Conservation (phyloP, 1,140 invertebrate genomes). For the Trichonephila clavata region DNA sequence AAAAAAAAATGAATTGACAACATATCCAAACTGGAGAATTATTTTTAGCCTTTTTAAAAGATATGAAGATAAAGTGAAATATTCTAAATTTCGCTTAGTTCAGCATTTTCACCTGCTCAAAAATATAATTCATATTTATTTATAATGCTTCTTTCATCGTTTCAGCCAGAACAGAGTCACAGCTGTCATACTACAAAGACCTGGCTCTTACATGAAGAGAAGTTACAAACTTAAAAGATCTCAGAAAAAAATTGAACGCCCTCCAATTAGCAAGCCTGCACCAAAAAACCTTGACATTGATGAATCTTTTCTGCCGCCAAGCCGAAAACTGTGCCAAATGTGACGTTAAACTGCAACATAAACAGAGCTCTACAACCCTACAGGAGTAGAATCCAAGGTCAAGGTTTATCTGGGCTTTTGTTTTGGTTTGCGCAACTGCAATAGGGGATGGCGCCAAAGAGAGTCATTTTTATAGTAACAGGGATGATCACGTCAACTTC, state of each 20-base stretch:
- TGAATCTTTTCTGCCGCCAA: slow-evolving; percentile 12
- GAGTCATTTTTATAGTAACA: slow-evolving; percentile 19
- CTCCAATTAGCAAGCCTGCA: slow-evolving; percentile 9
- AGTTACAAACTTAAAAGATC: background rate
- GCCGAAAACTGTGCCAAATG: background rate
- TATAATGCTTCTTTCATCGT: too few relatives aligned
- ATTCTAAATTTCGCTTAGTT: too few relatives aligned
- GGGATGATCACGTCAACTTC: background rate
- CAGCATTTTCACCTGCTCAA: too few relatives aligned
- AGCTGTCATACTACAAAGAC: background rate
- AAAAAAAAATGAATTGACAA: too few relatives aligned
- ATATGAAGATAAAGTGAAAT: too few relatives aligned
- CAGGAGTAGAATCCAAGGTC: slow-evolving; percentile 60
- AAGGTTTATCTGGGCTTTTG: slow-evolving; percentile 64
- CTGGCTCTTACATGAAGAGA: background rate
- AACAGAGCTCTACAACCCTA: slow-evolving; percentile 51
- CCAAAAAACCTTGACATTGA: slow-evolving; percentile 18
- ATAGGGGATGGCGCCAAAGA: slow-evolving; percentile 25
- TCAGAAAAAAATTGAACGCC: slow-evolving; percentile 4
- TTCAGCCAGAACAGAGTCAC: background rate
- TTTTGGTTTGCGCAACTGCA: slow-evolving; percentile 46
- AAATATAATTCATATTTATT: too few relatives aligned
- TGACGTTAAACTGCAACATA: background rate
- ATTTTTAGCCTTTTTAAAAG: too few relatives aligned
- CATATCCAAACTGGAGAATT: too few relatives aligned